These are phyloP conservation scores for Grapholita molesta DNA, from an alignment of 1,140 invertebrate species.

Conservation along the genomic window DNA sequence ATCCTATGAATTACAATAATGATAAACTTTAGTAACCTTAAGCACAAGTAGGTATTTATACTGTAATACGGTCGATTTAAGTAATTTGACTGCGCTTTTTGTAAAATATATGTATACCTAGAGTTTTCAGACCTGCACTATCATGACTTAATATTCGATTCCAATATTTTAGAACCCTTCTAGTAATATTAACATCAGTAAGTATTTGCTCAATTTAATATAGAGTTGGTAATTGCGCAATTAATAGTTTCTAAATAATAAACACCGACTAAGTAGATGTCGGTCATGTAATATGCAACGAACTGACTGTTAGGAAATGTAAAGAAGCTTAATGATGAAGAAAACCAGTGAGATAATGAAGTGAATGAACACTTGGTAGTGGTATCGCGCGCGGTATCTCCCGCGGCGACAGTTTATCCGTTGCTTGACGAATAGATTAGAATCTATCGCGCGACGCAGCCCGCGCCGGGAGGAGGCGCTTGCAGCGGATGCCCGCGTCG, in stretches of 20 bases:
- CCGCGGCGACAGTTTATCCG: slow-evolving; percentile 69
- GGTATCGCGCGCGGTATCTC: slow-evolving; percentile 57
- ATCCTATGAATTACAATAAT: slow-evolving; percentile 34
- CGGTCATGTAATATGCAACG: background rate
- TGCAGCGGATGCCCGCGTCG: slow-evolving; percentile 69
- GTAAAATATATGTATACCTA: too few relatives aligned
- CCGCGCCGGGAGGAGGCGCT: slow-evolving; percentile 60
- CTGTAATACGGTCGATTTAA: too few relatives aligned
- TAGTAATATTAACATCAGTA: too few relatives aligned
- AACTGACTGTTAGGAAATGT: slow-evolving; percentile 10
- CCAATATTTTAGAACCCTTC: too few relatives aligned
- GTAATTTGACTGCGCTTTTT: too few relatives aligned
- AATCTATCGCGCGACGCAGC: slow-evolving; percentile 62
- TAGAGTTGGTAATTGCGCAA: too few relatives aligned
- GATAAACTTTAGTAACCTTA: slow-evolving; percentile 23
- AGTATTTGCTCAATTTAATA: too few relatives aligned
- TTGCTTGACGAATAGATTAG: slow-evolving; percentile 72
- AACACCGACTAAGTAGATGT: background rate
- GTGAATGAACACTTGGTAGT: slow-evolving; percentile 7
- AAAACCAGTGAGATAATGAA: slow-evolving; percentile 18
- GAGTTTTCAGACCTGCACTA: too few relatives aligned
- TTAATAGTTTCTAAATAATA: background rate
- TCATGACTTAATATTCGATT: too few relatives aligned
- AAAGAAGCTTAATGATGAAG: slow-evolving; percentile 14
- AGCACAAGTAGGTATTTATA: background rate